Evolutionary conservation across 2,888 invertebrate species (phyloP), one percentile per base, ranked within the genome.

Genomic region (Eurytoma adleriae): DNA sequence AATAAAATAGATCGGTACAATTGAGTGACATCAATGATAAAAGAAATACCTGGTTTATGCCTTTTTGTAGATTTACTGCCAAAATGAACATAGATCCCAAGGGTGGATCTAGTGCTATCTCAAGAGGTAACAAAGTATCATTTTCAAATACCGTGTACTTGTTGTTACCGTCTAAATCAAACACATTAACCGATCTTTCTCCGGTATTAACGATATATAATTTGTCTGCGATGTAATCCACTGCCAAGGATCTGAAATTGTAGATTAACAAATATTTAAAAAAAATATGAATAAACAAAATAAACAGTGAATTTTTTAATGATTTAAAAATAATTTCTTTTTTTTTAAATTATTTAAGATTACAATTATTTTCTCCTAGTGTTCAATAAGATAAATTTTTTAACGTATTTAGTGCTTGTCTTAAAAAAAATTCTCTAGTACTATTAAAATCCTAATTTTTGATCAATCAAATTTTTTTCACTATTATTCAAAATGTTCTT

Each of bases 151-250:
- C 16, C 2, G 10, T 27, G 3, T 50, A 16, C 20, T 61, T 71
- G 50, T 71, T 52, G 7, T 12, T 18, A 40, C 71, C 71, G 27
- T 71, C 18, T 24, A 71, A 50, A 52, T 71, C 27, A 3, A 71
- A 61, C 3, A 71, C 61, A 24, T 50, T 52, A 3, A 71, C 13
- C n/a, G 71, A 50, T 61, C 61, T 13, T 20, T 61, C 59, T 2
- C 16, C 27, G 7, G 50, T 61, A 10, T 71, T 50, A 12, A 24
- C 61, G 10, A 71, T 27, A 13, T 71, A 71, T 4, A 71, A 12
- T 5, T 71, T 71, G 5, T 71, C 27, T 3, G 50, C 71, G 12
- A 61, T 50, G n/a, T 61, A 61, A 61, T 71, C 71, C 3, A 71
- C 24, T 3, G 71, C 71, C 20, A 71, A 20, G 0, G 61, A 61